A percentile compares a stretch with the other conserved stretches of the same genome.
Conservation (phyloP, 2,888 invertebrate genomes). For the Piscicola geometra region DNA sequence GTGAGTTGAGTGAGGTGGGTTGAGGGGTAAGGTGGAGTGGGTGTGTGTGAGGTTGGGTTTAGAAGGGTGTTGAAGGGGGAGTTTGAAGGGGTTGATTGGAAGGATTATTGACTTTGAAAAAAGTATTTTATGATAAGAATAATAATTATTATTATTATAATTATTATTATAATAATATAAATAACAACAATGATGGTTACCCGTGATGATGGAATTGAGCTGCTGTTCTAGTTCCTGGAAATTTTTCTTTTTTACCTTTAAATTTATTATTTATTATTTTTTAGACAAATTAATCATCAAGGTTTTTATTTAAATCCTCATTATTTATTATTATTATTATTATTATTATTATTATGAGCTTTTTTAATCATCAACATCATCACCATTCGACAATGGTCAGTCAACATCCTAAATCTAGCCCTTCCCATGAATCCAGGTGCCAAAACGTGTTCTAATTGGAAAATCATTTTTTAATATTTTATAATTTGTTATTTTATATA, state of each 20-base stretch:
- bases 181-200: conserved; percentile 39
- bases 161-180: no score
- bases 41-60: no score
- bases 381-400: conserved; percentile 41
- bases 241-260: conserved; percentile 36
- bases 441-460: conserved; percentile 45
- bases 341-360: conserved; percentile 21
- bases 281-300: not conserved
- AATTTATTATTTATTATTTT: not conserved
- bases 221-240: conserved; percentile 43
- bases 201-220: conserved; percentile 44
- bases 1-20: no score
- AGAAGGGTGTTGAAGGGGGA: no score
- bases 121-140: no score
- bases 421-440: conserved; percentile 46
- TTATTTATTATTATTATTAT: conserved; percentile 21
- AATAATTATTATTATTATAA: no score
- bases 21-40: no score
- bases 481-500: not conserved
- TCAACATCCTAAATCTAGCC: conserved; percentile 46
- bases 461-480: no score
- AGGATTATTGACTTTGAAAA: no score
- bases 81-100: no score
- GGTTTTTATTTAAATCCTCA: not conserved
- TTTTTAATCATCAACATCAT: not conserved